Percentiles rank a stretch among this genome's conserved stretches.
Evolutionary conservation across 2,797 vertebrate genomes (phyloP).

Genomic region (Platyrinchus mystaceus): DNA sequence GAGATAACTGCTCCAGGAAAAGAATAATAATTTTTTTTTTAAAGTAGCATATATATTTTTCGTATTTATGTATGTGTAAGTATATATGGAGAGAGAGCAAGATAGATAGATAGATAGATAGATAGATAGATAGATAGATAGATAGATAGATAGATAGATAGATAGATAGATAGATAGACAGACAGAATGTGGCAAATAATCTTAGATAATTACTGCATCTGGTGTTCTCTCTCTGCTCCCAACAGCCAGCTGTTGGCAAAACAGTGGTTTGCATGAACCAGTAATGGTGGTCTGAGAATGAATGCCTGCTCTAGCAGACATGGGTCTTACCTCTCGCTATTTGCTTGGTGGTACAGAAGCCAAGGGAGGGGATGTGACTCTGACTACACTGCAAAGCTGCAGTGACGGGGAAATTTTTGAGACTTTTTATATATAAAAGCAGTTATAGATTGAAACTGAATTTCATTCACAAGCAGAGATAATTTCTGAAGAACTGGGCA

Average conservation of each 20-base stretch:
- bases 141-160: neutral
- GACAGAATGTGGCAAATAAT: neutral
- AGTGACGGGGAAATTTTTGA: neutral
- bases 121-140: neutral
- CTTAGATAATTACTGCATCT: neutral
- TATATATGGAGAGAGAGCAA: neutral
- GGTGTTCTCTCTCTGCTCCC: neutral
- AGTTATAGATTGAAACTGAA: neutral
- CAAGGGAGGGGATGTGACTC: neutral
- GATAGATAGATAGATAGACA: neutral
- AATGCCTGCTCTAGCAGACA: fast-evolving
- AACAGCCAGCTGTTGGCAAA: neutral
- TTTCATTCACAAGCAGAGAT: fast-evolving
- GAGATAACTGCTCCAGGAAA: neutral
- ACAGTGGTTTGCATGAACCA: neutral
- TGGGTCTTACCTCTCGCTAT: neutral
- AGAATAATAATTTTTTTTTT: neutral
- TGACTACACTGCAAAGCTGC: fast-evolving
- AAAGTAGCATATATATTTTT: neutral
- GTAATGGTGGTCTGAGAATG: neutral
- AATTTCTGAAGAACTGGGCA: neutral
- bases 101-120: neutral
- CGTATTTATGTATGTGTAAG: neutral
- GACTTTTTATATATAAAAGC: neutral
- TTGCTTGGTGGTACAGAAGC: fast-evolving